phyloP scores from a whole-genome alignment of 2,113 vertebrate species.

The Zootoca vivipara region DNA sequence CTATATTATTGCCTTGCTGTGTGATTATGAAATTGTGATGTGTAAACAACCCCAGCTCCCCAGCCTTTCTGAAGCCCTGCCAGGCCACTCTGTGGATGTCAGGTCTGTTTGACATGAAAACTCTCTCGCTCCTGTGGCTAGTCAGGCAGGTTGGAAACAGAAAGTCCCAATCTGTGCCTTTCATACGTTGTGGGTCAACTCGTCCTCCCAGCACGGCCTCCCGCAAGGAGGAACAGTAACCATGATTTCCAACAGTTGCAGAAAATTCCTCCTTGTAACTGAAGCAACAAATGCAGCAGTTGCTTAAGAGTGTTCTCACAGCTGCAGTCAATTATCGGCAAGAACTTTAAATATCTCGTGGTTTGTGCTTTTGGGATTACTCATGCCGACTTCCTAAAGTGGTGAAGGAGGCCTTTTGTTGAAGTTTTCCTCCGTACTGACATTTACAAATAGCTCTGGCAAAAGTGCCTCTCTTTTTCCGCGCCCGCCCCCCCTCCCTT shows the following conservation, averaged over 20 bases:
- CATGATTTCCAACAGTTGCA: constrained; percentile 34
- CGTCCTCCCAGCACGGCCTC: background rate
- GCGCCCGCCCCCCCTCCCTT: too few relatives aligned
- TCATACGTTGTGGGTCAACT: background rate
- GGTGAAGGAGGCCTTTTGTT: background rate
- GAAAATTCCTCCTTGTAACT: constrained; percentile 47
- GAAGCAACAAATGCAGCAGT: constrained; percentile 40
- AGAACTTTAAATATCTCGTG: constrained; percentile 24
- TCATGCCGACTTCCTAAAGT: background rate
- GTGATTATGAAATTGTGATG: too few relatives aligned
- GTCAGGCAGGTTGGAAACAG: background rate
- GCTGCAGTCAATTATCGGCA: constrained; percentile 47
- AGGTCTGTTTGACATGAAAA: background rate
- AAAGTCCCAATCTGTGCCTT: constrained; percentile 14
- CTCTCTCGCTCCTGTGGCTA: background rate
- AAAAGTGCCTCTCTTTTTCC: background rate
- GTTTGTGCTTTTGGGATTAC: constrained; percentile 1
- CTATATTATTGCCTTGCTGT: too few relatives aligned
- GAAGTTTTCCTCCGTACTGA: constrained; percentile 5
- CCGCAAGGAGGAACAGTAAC: background rate
- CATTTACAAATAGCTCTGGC: constrained; percentile 10
- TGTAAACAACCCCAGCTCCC: too few relatives aligned
- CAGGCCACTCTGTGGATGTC: background rate
- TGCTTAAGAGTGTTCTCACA: constrained; percentile 44
- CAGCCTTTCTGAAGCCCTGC: background rate